Base-by-base conservation (phyloP, 2,797 vertebrate species). In the Alectoris magna region DNA sequence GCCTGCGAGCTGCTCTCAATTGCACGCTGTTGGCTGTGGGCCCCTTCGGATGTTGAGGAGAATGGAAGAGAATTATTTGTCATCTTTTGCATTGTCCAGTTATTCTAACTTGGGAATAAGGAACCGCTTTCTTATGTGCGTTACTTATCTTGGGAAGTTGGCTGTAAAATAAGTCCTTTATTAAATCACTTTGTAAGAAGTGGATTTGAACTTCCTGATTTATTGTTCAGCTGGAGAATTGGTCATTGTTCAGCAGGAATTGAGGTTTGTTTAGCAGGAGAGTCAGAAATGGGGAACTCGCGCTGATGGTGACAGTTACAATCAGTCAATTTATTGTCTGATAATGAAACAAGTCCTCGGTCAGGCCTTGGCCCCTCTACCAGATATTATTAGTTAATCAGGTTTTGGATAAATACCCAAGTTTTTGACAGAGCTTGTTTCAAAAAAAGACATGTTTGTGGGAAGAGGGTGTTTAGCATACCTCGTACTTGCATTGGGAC, bases 71-170 rank as follows among this genome's bases (percentile, higher is more conserved):
- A 82, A 91, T 77, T 92, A 70, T 73, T 94, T 92, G 69, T 91
- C 85, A 76, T 86, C 71, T 86, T 92, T 64, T 92, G 88, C 46
- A 9, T 80, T 95, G 89, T 94, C 87, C 85, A 46, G 76, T 94
- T 86, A 91, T n/a, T 91, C 82, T 86, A 71, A 88, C 80, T 95
- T 93, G 55, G 90, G 88, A 95, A 62, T 80, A 88, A 90, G 83
- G 55, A 94, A 87, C 60, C 84, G 91, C 86, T 94, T 96, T 94
- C 90, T 95, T 82, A 74, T 87, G 91, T 64, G 68, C 90, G 60
- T 94, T 94, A 84, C 88, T 94, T 94, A 94, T 84, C 95, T 79
- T 95, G 85, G 87, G 86, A 95, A 96, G 83, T 66, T 93, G 92
- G 89, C 85, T 93, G 85, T 84, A 92, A 70, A 81, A 29, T 89